Percentiles rank a stretch among this genome's conserved stretches.
Evolutionary conservation across 2,113 vertebrate genomes (phyloP).

Genomic region (Emydura subglobosa): DNA sequence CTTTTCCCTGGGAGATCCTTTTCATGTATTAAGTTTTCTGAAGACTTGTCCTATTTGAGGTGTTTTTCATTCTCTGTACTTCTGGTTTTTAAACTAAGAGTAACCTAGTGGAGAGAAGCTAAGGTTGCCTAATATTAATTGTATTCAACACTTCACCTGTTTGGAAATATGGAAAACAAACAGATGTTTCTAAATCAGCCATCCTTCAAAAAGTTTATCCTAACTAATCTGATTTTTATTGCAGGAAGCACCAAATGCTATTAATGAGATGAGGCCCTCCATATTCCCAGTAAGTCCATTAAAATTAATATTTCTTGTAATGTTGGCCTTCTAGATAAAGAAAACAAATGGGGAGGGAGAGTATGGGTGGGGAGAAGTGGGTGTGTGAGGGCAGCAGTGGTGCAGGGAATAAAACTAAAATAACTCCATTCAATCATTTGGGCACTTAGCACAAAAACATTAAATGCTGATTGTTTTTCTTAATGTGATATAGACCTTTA

Average conservation of each 20-base stretch:
- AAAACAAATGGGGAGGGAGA: not conserved
- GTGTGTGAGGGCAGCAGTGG: not conserved
- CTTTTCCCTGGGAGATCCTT: not conserved
- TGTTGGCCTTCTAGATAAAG: not conserved
- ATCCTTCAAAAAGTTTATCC: not conserved
- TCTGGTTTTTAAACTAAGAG: not conserved
- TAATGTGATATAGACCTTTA: not conserved
- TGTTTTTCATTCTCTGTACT: not conserved
- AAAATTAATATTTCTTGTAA: not conserved
- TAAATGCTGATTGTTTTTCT: not conserved
- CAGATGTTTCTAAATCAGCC: not conserved
- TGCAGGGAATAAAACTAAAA: not conserved
- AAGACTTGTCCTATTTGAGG: not conserved
- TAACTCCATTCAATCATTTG: not conserved
- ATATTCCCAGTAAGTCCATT: conserved; percentile 89
- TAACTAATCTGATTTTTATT: conserved; percentile 32
- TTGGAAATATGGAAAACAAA: not conserved
- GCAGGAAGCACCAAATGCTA: conserved; percentile 83
- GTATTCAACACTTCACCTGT: not conserved
- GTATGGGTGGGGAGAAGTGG: not conserved
- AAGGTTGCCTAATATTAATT: not conserved
- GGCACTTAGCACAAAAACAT: not conserved
- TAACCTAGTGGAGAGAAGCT: not conserved
- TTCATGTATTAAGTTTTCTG: not conserved
- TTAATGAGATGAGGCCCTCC: conserved; percentile 80